Evolutionary conservation across 2,797 vertebrate species (phyloP), one percentile per base, ranked within the genome.

Genomic region (Helostoma temminkii): DNA sequence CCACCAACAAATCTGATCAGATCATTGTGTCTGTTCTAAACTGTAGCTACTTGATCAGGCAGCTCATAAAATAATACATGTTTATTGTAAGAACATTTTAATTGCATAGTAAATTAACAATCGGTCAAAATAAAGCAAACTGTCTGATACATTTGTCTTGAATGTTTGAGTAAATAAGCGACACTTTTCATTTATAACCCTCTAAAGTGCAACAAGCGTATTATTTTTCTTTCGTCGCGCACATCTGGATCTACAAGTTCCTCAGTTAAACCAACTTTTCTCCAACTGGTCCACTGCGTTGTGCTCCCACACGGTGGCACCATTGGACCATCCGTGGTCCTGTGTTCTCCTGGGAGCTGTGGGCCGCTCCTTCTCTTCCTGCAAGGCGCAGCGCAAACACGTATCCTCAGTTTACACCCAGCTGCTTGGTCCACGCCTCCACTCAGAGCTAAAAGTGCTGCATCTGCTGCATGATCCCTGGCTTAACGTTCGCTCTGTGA

Each of bases 221-320:
- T 34, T 4, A 5, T 34, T 45, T 6, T 16, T 5, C 6, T 14
- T 16, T 55, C 14, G 1, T 3, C 39, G 9, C 26, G 25, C 50
- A 48, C 67, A 65, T 68, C 56, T 83, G 62, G 56, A 65, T 56
- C 25, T 25, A 15, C 50, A 26, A 9, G 39, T 14, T 41, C 22
- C 52, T 1, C 62, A 41, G 56, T 53, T 9, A 56, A 72, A 45
- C 6, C 1, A 15, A 1, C 7, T 0, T 9, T 16, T 28, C 48
- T 16, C 32, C 32, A 34, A 2, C 3, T 41, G 1, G 2, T 22
- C 28, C 55, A 64, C 30, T 49, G 30, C 49, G 18, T 34, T 3
- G 1, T 6, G 9, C n/a, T 24, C 61, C 78, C 92, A 73, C 88
- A 42, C 37, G 80, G 74, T 73, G 90, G 88, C 84, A 82, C 82